Evolutionary conservation across 2,797 vertebrate genomes (phyloP).

Genomic region (Mormyrus proboscirostris): DNA sequence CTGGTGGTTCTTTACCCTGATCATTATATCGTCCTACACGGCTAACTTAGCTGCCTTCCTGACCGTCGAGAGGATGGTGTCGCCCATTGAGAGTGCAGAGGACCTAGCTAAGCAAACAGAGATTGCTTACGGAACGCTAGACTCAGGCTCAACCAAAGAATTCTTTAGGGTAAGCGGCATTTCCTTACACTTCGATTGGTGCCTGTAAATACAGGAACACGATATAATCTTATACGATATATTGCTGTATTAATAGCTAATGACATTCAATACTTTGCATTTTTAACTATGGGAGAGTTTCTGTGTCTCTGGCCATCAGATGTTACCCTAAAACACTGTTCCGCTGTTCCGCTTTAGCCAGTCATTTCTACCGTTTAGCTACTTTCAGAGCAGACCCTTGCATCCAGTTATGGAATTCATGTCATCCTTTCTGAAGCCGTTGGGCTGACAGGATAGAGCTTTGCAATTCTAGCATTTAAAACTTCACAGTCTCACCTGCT

Average conservation of each 20-base stretch:
- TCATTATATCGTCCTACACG: constrained; percentile 98
- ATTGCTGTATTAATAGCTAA: background rate
- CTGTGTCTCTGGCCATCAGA: background rate
- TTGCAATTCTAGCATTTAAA: background rate
- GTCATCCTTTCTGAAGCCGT: background rate
- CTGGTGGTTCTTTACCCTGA: constrained; percentile 99
- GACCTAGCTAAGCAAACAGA: constrained; percentile 95
- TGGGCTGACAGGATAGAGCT: background rate
- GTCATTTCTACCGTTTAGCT: background rate
- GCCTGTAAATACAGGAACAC: background rate
- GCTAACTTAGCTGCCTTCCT: constrained; percentile 97
- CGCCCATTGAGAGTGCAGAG: constrained; percentile 93
- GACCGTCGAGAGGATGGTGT: constrained; percentile 97
- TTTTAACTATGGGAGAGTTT: background rate
- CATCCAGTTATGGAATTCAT: background rate
- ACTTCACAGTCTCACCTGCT: background rate
- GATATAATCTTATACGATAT: background rate
- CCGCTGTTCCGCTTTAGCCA: background rate
- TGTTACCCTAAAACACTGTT: background rate
- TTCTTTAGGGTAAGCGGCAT: constrained; percentile 85
- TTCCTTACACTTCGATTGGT: background rate
- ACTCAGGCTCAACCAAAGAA: constrained; percentile 96
- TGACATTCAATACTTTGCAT: background rate
- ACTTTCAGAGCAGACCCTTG: background rate
- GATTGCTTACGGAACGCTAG: constrained; percentile 92